These are phyloP conservation scores for Axea sp. DNA, from an alignment of 2,888 invertebrate genomes.

Conservation along the genomic window DNA sequence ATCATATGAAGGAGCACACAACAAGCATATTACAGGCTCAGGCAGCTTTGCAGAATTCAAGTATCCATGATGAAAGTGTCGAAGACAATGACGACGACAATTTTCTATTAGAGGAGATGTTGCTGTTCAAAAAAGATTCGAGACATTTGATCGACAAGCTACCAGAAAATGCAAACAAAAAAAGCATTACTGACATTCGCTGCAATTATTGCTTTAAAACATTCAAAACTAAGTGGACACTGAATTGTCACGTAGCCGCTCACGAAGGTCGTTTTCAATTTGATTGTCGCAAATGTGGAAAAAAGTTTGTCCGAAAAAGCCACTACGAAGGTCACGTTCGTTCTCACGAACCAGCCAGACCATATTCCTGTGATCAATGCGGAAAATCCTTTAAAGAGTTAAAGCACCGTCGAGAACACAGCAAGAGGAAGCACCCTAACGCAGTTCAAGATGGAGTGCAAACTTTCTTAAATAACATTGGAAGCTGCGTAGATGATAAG, in stretches of 20 bases:
- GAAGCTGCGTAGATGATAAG: slow-evolving; percentile 74
- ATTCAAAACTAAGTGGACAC: slow-evolving; percentile 77
- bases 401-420: slow-evolving; percentile 77
- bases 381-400: slow-evolving; percentile 77
- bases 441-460: slow-evolving; percentile 74
- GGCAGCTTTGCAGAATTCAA: slow-evolving; percentile 52
- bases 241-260: slow-evolving; percentile 77
- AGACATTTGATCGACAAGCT: slow-evolving; percentile 40
- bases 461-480: slow-evolving; percentile 74
- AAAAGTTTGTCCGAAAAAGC: slow-evolving; percentile 78
- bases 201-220: slow-evolving; percentile 77
- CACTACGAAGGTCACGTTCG: slow-evolving; percentile 78
- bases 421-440: slow-evolving; percentile 74
- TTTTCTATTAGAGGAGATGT: slow-evolving; percentile 75
- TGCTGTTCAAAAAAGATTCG: slow-evolving; percentile 69
- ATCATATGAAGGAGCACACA: slow-evolving; percentile 73
- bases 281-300: slow-evolving; percentile 77
- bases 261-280: slow-evolving; percentile 78
- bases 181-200: slow-evolving; percentile 64
- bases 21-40: slow-evolving; percentile 65
- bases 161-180: slow-evolving; percentile 15
- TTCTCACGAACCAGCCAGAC: slow-evolving; percentile 77
- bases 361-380: slow-evolving; percentile 77
- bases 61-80: slow-evolving; percentile 18
- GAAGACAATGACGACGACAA: slow-evolving; percentile 68